Base-by-base conservation (phyloP, 2,888 invertebrate genomes). In the Drosophila nigricruria region DNA sequence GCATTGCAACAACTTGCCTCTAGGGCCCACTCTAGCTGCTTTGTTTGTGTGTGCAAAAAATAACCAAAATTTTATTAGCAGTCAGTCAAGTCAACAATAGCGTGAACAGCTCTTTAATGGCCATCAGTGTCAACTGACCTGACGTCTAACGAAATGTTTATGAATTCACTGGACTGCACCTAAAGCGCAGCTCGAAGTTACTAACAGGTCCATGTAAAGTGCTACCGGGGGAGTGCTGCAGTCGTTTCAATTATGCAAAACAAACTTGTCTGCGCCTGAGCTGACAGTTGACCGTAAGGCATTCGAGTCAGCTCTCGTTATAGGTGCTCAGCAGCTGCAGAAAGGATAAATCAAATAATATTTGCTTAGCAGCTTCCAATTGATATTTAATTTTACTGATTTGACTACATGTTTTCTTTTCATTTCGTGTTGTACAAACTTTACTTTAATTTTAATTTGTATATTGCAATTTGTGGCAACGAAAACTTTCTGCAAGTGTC, bases 241-340 rank as follows among this genome's bases (percentile, higher is more conserved):
- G 30, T 43, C 25, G 45, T 64, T 84, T 76, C 67, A 84, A 77
- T 76, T 82, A 84, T 81, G 60, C 56, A 75, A 73, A 73, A 23
- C 57, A 74, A 81, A 73, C 40, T 64, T 43, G 58, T 27, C 9
- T 54, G 54, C 61, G 70, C 25, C 59, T 72, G 66, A 60, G 34
- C 52, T 61, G 71, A 67, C 77, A 85, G 67, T 59, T 81, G 77
- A 65, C 72, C 42, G 50, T 14, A 61, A 52, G 40, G 61, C 50
- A 52, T 40, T 14, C 9, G 12, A 27, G 18, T 16, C 25, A 32
- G n/a, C 12, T 18, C n/a, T 18, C 12, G 1, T 14, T 27, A 5
- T 4, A 10, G 40, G 18, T 25, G 40, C 23, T 25, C 20, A 8
- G 32, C 50, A 6, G 25, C 16, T 47, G 47, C 27, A 47, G 27